phyloP scores from a whole-genome alignment of 2,888 invertebrate genomes.

The Nymphalis c-album region DNA sequence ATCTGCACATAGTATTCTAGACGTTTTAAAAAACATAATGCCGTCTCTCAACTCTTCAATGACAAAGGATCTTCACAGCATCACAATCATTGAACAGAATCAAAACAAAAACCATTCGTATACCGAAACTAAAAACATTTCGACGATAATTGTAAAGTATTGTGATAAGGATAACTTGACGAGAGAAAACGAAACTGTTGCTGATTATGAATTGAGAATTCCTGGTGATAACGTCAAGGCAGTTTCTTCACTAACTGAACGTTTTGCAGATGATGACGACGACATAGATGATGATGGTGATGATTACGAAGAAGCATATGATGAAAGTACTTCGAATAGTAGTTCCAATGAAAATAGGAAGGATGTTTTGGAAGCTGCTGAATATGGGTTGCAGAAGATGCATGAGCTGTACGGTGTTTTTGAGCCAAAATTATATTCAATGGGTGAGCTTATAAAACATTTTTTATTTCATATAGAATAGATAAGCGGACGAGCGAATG shows the following conservation, averaged over 20 bases:
- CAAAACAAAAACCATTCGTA: constrained; percentile 65
- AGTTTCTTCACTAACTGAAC: constrained; percentile 21
- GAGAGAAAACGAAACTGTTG: neutral
- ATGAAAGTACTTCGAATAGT: constrained; percentile 41
- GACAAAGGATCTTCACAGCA: constrained; percentile 71
- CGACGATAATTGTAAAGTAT: constrained; percentile 72
- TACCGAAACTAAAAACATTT: constrained; percentile 66
- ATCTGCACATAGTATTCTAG: constrained; percentile 65
- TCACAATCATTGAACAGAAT: constrained; percentile 72
- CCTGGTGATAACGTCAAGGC: constrained; percentile 41
- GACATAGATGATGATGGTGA: constrained; percentile 36
- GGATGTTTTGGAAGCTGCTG: constrained; percentile 84
- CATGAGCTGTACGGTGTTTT: constrained; percentile 83
- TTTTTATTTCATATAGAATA: too few relatives aligned
- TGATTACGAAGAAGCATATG: constrained; percentile 41
- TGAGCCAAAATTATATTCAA: constrained; percentile 85
- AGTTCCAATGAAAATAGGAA: constrained; percentile 55
- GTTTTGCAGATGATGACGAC: constrained; percentile 40
- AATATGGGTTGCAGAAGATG: constrained; percentile 85
- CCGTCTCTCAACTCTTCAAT: constrained; percentile 68
- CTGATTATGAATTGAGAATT: constrained; percentile 29
- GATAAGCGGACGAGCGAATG: too few relatives aligned
- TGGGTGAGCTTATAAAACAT: constrained; percentile 84
- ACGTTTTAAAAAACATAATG: constrained; percentile 73
- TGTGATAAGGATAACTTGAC: constrained; percentile 58